A percentile compares a stretch with the other conserved stretches of the same genome.
Conservation (phyloP, 1,140 invertebrate genomes). For the Protaetia brevitarsis region DNA sequence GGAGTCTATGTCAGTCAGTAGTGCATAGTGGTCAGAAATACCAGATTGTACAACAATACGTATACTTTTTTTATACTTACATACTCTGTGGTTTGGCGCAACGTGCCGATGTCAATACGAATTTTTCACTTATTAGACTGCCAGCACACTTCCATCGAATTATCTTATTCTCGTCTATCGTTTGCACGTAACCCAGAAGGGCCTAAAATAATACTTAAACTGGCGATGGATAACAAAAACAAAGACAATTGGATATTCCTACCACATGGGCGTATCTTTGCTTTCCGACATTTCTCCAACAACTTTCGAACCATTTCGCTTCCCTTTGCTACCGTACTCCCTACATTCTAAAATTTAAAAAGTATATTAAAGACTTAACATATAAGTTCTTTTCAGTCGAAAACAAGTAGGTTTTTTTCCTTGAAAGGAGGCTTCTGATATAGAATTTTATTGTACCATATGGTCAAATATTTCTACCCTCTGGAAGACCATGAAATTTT, state of each 20-base stretch:
- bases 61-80: constrained; percentile 3
- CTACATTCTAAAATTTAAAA: constrained; percentile 2
- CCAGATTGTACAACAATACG: too few relatives aligned
- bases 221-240: not conserved
- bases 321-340: not conserved
- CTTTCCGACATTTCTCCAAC: not conserved
- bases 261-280: not conserved
- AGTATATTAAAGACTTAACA: too few relatives aligned
- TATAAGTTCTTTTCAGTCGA: too few relatives aligned
- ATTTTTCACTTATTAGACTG: constrained; percentile 9
- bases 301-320: not conserved
- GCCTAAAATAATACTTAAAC: not conserved
- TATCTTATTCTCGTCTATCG: not conserved
- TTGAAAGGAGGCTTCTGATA: too few relatives aligned
- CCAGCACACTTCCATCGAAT: constrained; percentile 11
- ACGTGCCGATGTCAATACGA: not conserved
- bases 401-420: too few relatives aligned
- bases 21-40: too few relatives aligned
- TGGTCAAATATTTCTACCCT: too few relatives aligned
- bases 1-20: too few relatives aligned
- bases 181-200: not conserved
- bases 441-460: too few relatives aligned
- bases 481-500: too few relatives aligned
- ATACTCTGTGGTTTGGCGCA: not conserved
- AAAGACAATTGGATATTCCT: not conserved